Evolutionary conservation across 2,888 invertebrate genomes (phyloP), one percentile per base, ranked within the genome.

Genomic region (Hofmannophila pseudospretella): DNA sequence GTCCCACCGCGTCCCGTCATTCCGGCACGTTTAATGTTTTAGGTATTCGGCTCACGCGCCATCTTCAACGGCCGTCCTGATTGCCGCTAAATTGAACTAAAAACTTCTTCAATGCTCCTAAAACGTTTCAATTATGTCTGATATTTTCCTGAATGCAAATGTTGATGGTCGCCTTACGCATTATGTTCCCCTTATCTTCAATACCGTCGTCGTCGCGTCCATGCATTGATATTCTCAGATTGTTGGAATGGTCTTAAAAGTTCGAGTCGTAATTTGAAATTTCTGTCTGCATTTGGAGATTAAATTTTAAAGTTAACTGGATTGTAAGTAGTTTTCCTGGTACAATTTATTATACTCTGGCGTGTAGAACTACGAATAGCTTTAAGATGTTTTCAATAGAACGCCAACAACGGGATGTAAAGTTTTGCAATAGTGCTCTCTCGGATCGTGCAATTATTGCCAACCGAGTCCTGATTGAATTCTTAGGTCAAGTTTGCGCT

Each of bases 21-120:
- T 70, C 70, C 64, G 61, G 63, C 68, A 69, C 77, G 71, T 79
- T 84, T 84, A 82, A 85, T 85, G 85, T 79, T 82, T 84, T 74
- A 79, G 65, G 58, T 58, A 87, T 84, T 82, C 87, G 45, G 50
- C 74, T 82, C 87, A 87, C 87, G 87, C 82, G 62, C 69, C 76
- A 55, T 75, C 80, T 80, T 80, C 82, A 80, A 81, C 85, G 74
- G 84, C 74, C 82, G 76, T 73, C 78, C 79, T 87, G 87, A 88
- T 88, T 88, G 86, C 84, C 69, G 78, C 80, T 79, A 87, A 86
- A 87, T 87, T 87, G 80, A 84, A 85, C 86, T 87, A 87, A 88
- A 84, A 86, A 87, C 81, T 87, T 85, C 77, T 80, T 76, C 76
- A 82, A 77, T 78, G 77, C 71, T 70, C 63, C 70, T 71, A 79